Base-by-base conservation (phyloP, 2,113 vertebrate genomes). In the Apodemus speciosus region DNA sequence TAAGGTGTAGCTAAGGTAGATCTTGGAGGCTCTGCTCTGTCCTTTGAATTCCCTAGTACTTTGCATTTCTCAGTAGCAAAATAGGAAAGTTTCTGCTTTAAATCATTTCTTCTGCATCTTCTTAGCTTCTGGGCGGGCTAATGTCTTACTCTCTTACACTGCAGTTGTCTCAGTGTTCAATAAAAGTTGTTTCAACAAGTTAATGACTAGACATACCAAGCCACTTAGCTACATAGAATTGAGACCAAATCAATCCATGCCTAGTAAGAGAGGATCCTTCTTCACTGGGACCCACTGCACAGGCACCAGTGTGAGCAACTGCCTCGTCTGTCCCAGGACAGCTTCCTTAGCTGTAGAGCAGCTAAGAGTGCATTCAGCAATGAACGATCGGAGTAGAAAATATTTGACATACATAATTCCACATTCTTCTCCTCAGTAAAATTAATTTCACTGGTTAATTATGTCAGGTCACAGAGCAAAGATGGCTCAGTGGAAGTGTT, bases 101-200 rank as follows among this genome's bases (percentile, higher is more conserved):
- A 94, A 58, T 35, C 18, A 73, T 72, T 72, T 14, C 6, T 81
- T 92, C 16, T 49, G 10, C 27, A 32, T 84, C 58, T 90, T 88
- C 81, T 95, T 88, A 25, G 0, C 66, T 84, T 30, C 20, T 88
- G 30, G 56, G 25, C 81, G 23, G 56, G 35, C 30, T 69, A 23
- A 9, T 72, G 32, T 68, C 73, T 90, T 92, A 49, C 68, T 64
- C 80, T 49, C 88, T 80, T 68, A 58, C 66, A 20, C 72, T 32
- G 30, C 43, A 56, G 89, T 27, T 95, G 90, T 23, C 4, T 84
- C 71, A 64, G 76, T 43, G 56, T 64, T 90, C 40, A 91, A 49
- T 56, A 75, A 84, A 94, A 90, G 32, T 60, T 73, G 16, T 80
- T 71, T 81, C 35, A 93, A 60, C 30, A 71, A 90, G 89, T 53